phyloP scores from a whole-genome alignment of 2,888 invertebrate species.

The Chromoteleia sp. region DNA sequence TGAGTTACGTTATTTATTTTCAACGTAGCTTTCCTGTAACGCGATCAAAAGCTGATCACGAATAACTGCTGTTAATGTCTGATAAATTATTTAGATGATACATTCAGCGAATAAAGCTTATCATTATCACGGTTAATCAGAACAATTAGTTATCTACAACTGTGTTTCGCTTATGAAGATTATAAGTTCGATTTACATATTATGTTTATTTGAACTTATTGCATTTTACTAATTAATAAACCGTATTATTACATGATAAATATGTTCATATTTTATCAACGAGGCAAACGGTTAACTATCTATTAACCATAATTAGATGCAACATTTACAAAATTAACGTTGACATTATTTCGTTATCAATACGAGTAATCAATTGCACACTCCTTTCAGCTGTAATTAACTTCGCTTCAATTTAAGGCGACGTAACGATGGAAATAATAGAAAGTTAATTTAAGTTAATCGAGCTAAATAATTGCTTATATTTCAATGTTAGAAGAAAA shows the following conservation, averaged over 20 bases:
- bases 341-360: neutral
- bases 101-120: neutral
- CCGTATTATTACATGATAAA: neutral
- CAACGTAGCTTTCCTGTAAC: neutral
- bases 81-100: neutral
- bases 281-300: neutral
- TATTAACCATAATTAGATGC: neutral
- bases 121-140: neutral
- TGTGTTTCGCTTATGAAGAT: too few species aligned
- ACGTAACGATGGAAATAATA: neutral
- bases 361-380: conserved; percentile 2
- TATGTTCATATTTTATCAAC: neutral
- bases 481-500: neutral
- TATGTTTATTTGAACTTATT: neutral
- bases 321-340: conserved; percentile 12
- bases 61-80: neutral
- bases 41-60: neutral
- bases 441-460: neutral
- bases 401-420: neutral
- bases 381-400: neutral
- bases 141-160: too few species aligned
- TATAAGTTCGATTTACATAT: too few species aligned
- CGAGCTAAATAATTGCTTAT: neutral
- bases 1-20: neutral
- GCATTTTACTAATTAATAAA: neutral